Base-by-base conservation (phyloP, 1,140 invertebrate species). In the Formica selysi region DNA sequence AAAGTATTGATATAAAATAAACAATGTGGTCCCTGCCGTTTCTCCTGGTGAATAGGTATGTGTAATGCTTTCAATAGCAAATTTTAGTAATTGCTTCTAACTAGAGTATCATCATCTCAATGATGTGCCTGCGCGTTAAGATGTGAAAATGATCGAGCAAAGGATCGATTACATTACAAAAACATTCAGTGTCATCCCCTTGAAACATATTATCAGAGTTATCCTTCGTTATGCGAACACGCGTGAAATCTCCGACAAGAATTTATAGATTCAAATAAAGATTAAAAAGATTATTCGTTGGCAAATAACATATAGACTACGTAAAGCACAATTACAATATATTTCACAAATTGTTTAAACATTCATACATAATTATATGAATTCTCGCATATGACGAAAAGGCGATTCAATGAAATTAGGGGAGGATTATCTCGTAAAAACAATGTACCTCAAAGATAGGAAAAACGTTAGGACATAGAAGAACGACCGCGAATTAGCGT, bases 351-450 rank as follows among this genome's bases (percentile, higher is more conserved):
- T 94, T 91, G 90, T 93, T 92, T 93, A 93, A 95, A 94, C 93
- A 94, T 94, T 94, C 94, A 95, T 94, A 94, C 94, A 94, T 94
- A 94, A 95, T 95, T 94, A 94, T 94, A 92, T 91, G 92, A 93
- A 91, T 91, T 91, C 91, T 93, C 92, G 93, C 91, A 91, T 91
- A 93, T 89, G 90, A 93, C 89, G 91, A 86, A 94, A 93, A 93
- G 93, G 91, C 91, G 91, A 89, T 90, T 93, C 65, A 79, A 92
- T 93, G 91, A 93, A 83, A 87, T 91, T 79, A 79, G 32, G 74
- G 87, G 76, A 44, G 7, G 81, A 91, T 86, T 91, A 87, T 79
- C 83, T 91, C 29, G 68, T 91, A 89, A 91, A 91, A 91, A 91
- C 65, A 90, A 89, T 87, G 62, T 89, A 88, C 76, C 61, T 81